Conservation (phyloP, 64 coral and sea anemone species). For the Pocillopora damicornis region DNA sequence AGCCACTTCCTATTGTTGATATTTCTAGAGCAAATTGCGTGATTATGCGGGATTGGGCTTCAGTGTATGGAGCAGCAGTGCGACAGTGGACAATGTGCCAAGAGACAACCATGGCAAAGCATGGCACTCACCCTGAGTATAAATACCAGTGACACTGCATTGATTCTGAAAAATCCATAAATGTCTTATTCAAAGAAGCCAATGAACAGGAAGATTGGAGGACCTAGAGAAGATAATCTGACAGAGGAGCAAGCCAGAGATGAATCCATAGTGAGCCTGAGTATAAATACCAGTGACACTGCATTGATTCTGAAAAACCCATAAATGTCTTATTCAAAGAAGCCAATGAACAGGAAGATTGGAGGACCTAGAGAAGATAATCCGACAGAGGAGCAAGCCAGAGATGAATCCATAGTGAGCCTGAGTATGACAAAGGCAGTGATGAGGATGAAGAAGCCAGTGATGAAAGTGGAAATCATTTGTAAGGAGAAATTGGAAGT, state of each 20-base stretch:
- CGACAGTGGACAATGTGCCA: constrained; percentile 22
- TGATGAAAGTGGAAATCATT: not conserved
- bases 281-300: constrained; percentile 40
- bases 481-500: constrained; percentile 12
- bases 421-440: constrained; percentile 19
- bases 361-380: too few species aligned
- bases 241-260: not conserved
- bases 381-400: not conserved
- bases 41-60: too few species aligned
- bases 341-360: too few species aligned
- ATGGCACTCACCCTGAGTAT: constrained; percentile 51
- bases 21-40: too few species aligned
- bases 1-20: too few species aligned
- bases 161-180: not conserved
- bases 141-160: constrained; percentile 42
- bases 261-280: not conserved
- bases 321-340: constrained; percentile 1
- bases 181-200: not conserved
- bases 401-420: not conserved
- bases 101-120: constrained; percentile 45
- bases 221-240: too few species aligned
- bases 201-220: too few species aligned
- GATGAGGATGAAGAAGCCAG: not conserved
- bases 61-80: too few species aligned
- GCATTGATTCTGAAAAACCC: not conserved